Evolutionary conservation across 2,113 vertebrate genomes (phyloP), one percentile per base, ranked within the genome.

Genomic region (Caloenas nicobarica): DNA sequence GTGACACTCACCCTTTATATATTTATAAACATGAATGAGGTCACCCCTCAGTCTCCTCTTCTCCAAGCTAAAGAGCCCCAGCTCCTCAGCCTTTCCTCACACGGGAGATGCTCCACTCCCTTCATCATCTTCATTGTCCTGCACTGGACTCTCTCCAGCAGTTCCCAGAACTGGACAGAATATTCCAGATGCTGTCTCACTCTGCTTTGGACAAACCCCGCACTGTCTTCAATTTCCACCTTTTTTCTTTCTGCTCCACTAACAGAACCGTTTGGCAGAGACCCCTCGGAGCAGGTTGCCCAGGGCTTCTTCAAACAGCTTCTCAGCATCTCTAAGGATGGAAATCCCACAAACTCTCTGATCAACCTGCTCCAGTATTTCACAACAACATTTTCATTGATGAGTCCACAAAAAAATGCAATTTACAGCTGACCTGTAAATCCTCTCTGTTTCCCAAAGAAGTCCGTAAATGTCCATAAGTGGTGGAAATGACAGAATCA

Each of bases 181-280:
- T n/a, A n/a, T n/a, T n/a, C 38, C 38, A 40, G 38, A 40, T 40
- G 38, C 38, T 9, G 38, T 40, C 11, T 40, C 38, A 40, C 38
- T 61, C 46, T 33, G 12, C 2, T 68, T 56, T 33, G 65, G 34
- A 33, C 34, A 87, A 81, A 76, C 4, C 53, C 26, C 1, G 1
- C 38, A 44, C 8, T 21, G 8, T 14, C 18, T 46, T 46, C 18
- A 19, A 18, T 18, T 84, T 36, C 34, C 53, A 38, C 11, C 23
- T 54, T 78, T 31, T 33, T 57, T 36, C 56, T 36, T 79, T 44
- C 78, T 3, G 28, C n/a, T 86, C n/a, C 28, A 64, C 33, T 54
- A 33, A n/a, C 2, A n/a, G 26, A 87, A 86, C 17, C 0, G 0
- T 40, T 16, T 56, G 42, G 23, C 33, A 73, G n/a, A 79, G 46